These are phyloP conservation scores for Zhuqinia jingwanae DNA, from an alignment of 2,888 invertebrate genomes.

Conservation along the genomic window DNA sequence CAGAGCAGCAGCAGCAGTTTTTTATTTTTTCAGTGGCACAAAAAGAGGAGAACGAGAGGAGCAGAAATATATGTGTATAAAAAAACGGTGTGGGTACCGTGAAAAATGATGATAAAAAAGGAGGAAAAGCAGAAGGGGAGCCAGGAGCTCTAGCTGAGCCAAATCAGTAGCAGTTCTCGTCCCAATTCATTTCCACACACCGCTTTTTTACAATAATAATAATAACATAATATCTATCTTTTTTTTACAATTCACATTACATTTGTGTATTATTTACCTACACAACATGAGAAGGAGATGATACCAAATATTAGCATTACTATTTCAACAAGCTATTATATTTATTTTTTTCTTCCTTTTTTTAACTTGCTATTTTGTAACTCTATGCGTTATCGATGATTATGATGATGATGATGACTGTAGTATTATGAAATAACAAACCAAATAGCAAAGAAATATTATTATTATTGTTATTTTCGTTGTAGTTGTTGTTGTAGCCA, in stretches of 20 bases:
- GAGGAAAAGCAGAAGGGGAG: slow-evolving; percentile 59
- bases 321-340: slow-evolving; percentile 11
- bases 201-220: not conserved
- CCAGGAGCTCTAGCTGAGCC: slow-evolving; percentile 43
- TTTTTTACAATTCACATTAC: slow-evolving; percentile 24
- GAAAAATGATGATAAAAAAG: slow-evolving; percentile 70
- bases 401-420: not conserved
- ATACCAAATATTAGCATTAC: slow-evolving; percentile 3
- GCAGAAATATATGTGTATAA: too few species aligned
- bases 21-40: slow-evolving; percentile 64
- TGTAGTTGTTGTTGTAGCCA: too few species aligned
- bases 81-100: slow-evolving; percentile 64
- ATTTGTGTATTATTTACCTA: slow-evolving; percentile 39
- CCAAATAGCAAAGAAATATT: too few species aligned
- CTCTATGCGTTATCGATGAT: not conserved
- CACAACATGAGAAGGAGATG: not conserved
- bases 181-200: not conserved
- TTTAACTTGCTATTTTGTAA: slow-evolving; percentile 23
- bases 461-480: too few species aligned
- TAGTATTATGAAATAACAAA: slow-evolving; percentile 14
- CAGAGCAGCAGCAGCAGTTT: slow-evolving; percentile 63
- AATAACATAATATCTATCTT: too few species aligned
- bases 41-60: slow-evolving; percentile 59
- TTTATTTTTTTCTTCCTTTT: slow-evolving; percentile 21
- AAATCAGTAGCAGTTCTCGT: slow-evolving; percentile 55